Evolutionary conservation across 2,888 invertebrate genomes (phyloP), one percentile per base, ranked within the genome.

Genomic region (Nezara viridula): DNA sequence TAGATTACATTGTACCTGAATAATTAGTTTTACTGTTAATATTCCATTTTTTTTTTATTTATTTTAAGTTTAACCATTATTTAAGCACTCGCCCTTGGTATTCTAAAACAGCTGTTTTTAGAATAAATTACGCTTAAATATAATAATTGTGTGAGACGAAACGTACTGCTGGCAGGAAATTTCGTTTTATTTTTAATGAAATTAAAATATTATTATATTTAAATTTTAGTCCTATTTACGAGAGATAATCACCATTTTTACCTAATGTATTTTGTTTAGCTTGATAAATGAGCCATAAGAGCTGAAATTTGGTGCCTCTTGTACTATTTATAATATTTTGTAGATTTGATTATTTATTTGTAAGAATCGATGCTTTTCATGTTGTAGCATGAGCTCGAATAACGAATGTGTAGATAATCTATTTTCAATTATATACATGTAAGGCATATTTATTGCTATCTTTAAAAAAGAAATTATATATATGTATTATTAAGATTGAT

Each of bases 271-370:
- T 37, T 86, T 40, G 4, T 55, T 50, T 85, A 85, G 81, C 81
- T 81, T 81, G 12, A 44, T 40, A 24, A 81, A 81, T n/a, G 44
- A 44, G 81, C 24, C 24, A 24, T 40, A 81, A 44, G 81, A 88
- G 88, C 88, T 88, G 88, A 88, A 88, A 86, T 86, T 88, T 88
- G 66, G 88, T 88, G 88, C 73, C 88, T 88, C 60, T 88, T 60
- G 52, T 55, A 7, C 44, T 60, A 44, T 40, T 88, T 73, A 55
- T 86, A n/a, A n/a, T 86, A 86, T 55, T 86, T 50, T 86, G 86
- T 86, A 81, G 86, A 52, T 52, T 55, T 32, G 32, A 40, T 40
- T 55, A 86, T 55, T 86, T 86, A 86, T 86, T 86, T 86, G 37
- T 86, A 55, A 86, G 86, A 24, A 55, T 40, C 24, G 55, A 86